Conservation (phyloP, 1,140 invertebrate genomes). For the Aricia agestis region DNA sequence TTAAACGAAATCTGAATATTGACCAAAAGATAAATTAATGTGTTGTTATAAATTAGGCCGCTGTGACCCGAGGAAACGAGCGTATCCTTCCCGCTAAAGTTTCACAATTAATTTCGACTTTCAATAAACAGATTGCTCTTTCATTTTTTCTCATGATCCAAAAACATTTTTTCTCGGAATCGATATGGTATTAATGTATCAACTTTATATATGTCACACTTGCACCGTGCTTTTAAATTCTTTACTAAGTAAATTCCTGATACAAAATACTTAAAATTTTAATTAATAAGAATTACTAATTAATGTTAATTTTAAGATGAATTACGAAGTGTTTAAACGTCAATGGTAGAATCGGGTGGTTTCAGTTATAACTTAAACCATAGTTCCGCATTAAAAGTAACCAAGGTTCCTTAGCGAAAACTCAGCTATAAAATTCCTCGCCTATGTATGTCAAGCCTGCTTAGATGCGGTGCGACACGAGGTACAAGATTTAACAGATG, state of each 20-base stretch:
- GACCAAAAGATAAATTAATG: not conserved
- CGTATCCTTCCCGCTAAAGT: not conserved
- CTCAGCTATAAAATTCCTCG: not conserved
- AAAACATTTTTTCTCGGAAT: not conserved
- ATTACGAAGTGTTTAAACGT: too few species aligned
- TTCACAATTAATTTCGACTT: not conserved
- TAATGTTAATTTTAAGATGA: too few species aligned
- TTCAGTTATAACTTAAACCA: too few species aligned
- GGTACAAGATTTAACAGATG: constrained; percentile 2
- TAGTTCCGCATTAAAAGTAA: too few species aligned
- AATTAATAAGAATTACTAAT: too few species aligned
- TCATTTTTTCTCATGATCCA: not conserved
- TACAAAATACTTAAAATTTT: not conserved
- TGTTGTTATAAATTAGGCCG: not conserved
- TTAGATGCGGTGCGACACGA: not conserved
- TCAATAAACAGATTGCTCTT: not conserved
- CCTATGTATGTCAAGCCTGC: not conserved
- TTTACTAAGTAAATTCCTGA: not conserved
- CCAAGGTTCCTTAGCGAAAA: too few species aligned
- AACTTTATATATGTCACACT: not conserved
- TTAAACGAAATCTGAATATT: not conserved
- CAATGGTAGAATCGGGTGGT: too few species aligned
- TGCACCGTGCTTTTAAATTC: not conserved
- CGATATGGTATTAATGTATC: not conserved
- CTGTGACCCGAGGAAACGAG: not conserved